Percentiles rank a stretch among this genome's conserved stretches.
Conservation (phyloP, 2,797 vertebrate genomes). For the Microchirus variegatus region DNA sequence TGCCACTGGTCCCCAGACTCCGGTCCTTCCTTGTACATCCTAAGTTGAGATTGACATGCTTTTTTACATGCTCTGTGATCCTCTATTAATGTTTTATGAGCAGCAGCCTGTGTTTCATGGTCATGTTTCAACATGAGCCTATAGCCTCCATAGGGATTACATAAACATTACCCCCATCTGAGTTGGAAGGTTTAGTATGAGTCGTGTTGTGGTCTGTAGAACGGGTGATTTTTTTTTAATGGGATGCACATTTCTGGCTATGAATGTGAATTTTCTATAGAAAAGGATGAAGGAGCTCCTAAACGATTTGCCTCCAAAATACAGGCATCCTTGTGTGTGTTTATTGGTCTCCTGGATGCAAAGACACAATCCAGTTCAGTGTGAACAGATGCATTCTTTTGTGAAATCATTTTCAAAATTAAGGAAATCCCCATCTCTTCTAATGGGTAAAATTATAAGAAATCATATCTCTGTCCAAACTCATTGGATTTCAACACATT, state of each 20-base stretch:
- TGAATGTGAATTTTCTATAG: neutral
- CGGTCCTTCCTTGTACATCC: neutral
- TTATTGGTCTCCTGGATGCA: conserved; percentile 18
- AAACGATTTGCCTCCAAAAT: too few relatives aligned
- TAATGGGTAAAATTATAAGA: too few relatives aligned
- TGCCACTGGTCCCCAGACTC: conserved; percentile 21
- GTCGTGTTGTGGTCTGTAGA: conserved; percentile 21
- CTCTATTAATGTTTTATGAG: conserved; percentile 72
- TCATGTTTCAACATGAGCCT: conserved; percentile 54
- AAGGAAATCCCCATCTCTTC: too few relatives aligned
- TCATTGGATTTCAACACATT: too few relatives aligned
- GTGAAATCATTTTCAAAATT: too few relatives aligned
- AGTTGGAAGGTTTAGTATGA: conserved; percentile 16
- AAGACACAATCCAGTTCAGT: conserved; percentile 24
- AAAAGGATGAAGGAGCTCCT: too few relatives aligned
- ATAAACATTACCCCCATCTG: conserved; percentile 3
- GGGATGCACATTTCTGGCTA: conserved; percentile 6
- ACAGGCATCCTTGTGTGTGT: neutral
- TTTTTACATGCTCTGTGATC: conserved; percentile 68
- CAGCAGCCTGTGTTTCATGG: conserved; percentile 45
- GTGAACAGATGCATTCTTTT: conserved; percentile 19
- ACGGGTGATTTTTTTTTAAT: conserved; percentile 7
- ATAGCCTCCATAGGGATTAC: conserved; percentile 24
- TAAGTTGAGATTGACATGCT: conserved; percentile 53
- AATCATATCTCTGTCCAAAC: too few relatives aligned